Evolutionary conservation across 2,113 vertebrate genomes (phyloP), one percentile per base, ranked within the genome.

Genomic region (Zapornia atra): DNA sequence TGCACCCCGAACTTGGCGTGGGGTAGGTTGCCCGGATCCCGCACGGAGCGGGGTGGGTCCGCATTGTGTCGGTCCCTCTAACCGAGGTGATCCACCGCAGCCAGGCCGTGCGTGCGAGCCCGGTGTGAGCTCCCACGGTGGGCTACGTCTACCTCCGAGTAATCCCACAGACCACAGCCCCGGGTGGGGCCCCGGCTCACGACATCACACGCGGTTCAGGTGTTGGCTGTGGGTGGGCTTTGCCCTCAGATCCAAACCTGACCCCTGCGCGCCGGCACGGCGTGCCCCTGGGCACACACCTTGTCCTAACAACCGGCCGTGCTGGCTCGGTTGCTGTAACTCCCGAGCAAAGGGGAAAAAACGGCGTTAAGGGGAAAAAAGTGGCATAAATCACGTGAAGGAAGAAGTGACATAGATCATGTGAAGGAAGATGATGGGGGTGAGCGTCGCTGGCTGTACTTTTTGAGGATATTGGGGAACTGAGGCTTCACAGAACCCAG

Each of bases 211-310:
- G 1, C 0, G 0, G 1, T 1, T 12, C 16, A 36, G 59, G 11
- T 4, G 24, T 44, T 1, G 2, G 16, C 34, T 3, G 4, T 5
- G 48, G 5, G 1, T 53, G 56, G 56, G 9, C 46, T 65, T 60
- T 14, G 1, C 8, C 7, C 4, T 13, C 20, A 34, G 21, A 34
- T 18, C n/a, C 76, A 7, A 38, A 20, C 18, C 10, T 9, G 6
- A 1, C 5, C 6, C 15, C 16, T 0, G 0, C 4, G 10, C 26
- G 0, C 31, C 5, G 1, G 44, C 59, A 1, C 5, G 22, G 14
- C 7, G 1, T 3, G 19, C 11, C 28, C 15, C 7, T 15, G 5
- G 14, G 28, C 38, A 7, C 0, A 0, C 3, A 3, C 7, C 18
- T 65, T 60, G 48, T 48, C 48, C 48, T 25, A 8, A 9, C 10